Conservation (phyloP, 1,140 invertebrate species). For the Eubasilissa regina region DNA sequence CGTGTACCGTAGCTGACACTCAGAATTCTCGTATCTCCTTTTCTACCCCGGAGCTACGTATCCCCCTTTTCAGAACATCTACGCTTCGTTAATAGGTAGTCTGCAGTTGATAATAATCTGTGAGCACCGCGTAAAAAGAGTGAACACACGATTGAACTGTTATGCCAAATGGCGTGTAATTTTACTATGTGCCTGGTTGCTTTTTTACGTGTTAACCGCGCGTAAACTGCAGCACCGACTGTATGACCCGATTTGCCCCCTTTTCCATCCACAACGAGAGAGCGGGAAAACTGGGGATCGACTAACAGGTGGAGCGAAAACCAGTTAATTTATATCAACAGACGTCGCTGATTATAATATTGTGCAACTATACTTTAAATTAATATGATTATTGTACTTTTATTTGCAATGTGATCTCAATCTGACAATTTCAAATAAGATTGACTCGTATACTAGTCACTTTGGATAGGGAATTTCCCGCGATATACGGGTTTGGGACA, state of each 20-base stretch:
- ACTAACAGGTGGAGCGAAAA: conserved; percentile 40
- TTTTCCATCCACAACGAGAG: conserved; percentile 24
- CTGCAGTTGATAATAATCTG: not conserved
- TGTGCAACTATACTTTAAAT: too few relatives aligned
- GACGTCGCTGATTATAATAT: conserved; percentile 9
- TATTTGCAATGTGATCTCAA: too few relatives aligned
- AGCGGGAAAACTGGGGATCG: conserved; percentile 35
- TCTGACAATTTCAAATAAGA: too few relatives aligned
- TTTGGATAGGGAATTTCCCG: too few relatives aligned
- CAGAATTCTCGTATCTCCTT: conserved; percentile 24
- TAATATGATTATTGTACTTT: too few relatives aligned
- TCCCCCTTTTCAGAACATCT: conserved; percentile 24
- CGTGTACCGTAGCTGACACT: conserved; percentile 14
- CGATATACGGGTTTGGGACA: too few relatives aligned
- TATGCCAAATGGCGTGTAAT: not conserved
- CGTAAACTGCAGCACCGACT: conserved; percentile 5
- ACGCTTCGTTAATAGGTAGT: not conserved
- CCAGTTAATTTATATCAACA: conserved; percentile 38
- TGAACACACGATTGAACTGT: not conserved
- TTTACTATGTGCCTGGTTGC: not conserved
- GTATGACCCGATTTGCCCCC: conserved; percentile 34
- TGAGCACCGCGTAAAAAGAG: not conserved
- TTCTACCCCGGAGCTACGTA: conserved; percentile 23
- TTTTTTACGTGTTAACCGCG: not conserved
- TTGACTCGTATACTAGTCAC: too few relatives aligned